Evolutionary conservation across 2,888 invertebrate genomes (phyloP).

Genomic region (Callinectes sapidus): DNA sequence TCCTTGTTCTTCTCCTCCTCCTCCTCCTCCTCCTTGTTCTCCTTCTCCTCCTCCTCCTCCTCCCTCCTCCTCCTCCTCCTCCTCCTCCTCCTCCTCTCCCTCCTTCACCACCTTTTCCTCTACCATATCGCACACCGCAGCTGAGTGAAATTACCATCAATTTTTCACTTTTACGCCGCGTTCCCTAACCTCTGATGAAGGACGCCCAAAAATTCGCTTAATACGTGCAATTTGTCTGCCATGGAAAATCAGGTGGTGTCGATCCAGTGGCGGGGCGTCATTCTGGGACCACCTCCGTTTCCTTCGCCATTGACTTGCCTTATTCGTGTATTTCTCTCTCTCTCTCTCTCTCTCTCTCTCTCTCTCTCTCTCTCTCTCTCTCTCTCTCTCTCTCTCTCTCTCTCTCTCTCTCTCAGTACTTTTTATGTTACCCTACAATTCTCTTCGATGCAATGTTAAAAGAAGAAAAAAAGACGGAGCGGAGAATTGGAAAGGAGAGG

Average conservation of each 20-base stretch:
- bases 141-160: neutral
- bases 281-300: neutral
- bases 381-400: too few relatives aligned
- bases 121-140: neutral
- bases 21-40: neutral
- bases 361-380: too few relatives aligned
- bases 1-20: too few relatives aligned
- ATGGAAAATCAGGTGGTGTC: slow-evolving; percentile 42
- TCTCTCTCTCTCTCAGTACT: too few relatives aligned
- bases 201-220: slow-evolving; percentile 37
- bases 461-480: too few relatives aligned
- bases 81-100: neutral
- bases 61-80: neutral
- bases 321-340: neutral
- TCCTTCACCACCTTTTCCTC: neutral
- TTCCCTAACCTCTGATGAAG: slow-evolving; percentile 43
- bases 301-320: neutral
- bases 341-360: neutral
- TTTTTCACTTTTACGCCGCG: slow-evolving; percentile 19
- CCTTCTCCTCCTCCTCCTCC: too few relatives aligned
- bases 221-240: slow-evolving; percentile 51
- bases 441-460: too few relatives aligned
- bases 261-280: slow-evolving; percentile 30
- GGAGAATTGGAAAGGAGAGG: neutral
- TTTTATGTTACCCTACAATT: too few relatives aligned